Evolutionary conservation across 2,113 vertebrate species (phyloP).

Genomic region (Alligator mississippiensis): DNA sequence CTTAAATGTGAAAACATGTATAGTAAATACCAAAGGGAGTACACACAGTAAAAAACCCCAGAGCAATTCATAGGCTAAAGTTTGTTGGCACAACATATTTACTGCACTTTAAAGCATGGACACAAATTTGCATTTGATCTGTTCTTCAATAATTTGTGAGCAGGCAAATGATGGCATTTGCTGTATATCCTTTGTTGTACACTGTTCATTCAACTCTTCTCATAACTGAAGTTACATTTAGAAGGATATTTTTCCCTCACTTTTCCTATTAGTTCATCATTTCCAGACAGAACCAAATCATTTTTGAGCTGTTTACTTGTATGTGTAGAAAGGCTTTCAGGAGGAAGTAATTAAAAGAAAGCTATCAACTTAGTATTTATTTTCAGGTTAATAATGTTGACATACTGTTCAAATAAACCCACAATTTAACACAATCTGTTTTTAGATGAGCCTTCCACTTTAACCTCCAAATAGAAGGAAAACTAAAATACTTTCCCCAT

Average conservation of each 20-base stretch:
- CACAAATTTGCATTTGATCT: background rate
- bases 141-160: background rate
- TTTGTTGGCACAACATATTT: background rate
- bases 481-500: conserved; percentile 75
- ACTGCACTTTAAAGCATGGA: background rate
- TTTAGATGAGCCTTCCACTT: conserved; percentile 78
- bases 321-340: conserved; percentile 72
- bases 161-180: background rate
- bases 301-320: conserved; percentile 67
- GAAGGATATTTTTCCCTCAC: conserved; percentile 35
- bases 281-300: conserved; percentile 71
- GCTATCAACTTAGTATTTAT: conserved; percentile 72
- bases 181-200: background rate
- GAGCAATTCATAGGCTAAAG: background rate
- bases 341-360: conserved; percentile 78
- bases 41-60: background rate
- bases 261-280: conserved; percentile 59
- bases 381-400: conserved; percentile 77
- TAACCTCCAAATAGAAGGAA: conserved; percentile 77
- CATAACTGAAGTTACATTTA: conserved; percentile 42
- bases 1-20: background rate
- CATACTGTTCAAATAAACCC: conserved; percentile 78
- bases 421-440: conserved; percentile 78
- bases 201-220: background rate
- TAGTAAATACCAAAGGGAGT: background rate